Percentiles rank a stretch among this genome's conserved stretches.
These are phyloP conservation scores for Saccostrea cuccullata DNA, from an alignment of 1,140 invertebrate genomes.

Conservation along the genomic window DNA sequence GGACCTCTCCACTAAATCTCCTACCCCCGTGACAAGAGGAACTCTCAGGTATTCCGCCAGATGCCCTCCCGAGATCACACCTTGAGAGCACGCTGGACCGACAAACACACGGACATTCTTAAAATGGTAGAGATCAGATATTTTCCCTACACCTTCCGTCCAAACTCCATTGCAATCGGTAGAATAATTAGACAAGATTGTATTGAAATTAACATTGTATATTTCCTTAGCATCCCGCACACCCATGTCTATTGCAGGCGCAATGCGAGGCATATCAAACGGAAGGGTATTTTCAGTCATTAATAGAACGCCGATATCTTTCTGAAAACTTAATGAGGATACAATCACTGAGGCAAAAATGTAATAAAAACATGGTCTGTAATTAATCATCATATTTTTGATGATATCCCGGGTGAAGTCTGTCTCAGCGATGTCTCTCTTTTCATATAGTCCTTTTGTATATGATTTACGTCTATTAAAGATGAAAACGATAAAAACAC, in stretches of 20 bases:
- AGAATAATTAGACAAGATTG: constrained; percentile 1
- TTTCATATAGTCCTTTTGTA: no score
- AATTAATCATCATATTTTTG: background rate
- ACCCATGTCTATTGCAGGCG: constrained; percentile 35
- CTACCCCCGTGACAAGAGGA: constrained; percentile 42
- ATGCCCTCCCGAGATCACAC: background rate
- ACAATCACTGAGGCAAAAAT: background rate
- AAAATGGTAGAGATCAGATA: background rate
- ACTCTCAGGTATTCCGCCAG: constrained; percentile 33
- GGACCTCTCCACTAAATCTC: constrained; percentile 20
- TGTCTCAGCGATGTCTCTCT: no score
- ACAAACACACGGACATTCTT: constrained; percentile 24
- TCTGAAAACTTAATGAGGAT: background rate
- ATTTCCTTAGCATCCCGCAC: background rate
- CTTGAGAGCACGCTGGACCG: constrained; percentile 43
- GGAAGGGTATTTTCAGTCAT: constrained; percentile 31
- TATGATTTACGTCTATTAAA: no score
- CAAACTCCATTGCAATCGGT: background rate
- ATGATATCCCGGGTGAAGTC: no score
- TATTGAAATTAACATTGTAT: constrained; percentile 1
- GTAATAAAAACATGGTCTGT: background rate
- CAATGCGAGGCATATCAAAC: constrained; percentile 28
- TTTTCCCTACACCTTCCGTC: background rate
- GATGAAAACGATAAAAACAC: no score
- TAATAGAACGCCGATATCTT: constrained; percentile 30